Conservation (phyloP, 1,140 invertebrate species). For the Magallana ariakensis region DNA sequence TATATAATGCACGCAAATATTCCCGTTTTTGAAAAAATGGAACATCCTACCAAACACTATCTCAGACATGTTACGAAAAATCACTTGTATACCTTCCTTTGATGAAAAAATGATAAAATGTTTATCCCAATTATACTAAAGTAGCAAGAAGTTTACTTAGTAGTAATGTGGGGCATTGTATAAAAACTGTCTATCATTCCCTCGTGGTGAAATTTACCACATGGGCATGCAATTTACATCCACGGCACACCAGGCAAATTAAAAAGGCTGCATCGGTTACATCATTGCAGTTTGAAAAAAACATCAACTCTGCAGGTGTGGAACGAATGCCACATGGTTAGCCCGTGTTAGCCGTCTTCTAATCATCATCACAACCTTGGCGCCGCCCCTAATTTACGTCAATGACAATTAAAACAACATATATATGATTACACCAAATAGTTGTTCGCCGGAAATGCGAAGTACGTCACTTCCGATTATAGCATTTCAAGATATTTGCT, state of each 20-base stretch:
- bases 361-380: not conserved
- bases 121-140: too few species aligned
- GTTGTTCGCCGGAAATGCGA: conserved; percentile 27
- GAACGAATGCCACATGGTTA: conserved; percentile 26
- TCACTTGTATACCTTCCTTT: too few species aligned
- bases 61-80: too few species aligned
- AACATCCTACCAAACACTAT: too few species aligned
- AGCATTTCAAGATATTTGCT: too few species aligned
- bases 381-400: conserved; percentile 32
- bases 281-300: conserved; percentile 37
- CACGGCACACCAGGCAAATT: conserved; percentile 14
- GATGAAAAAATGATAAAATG: too few species aligned
- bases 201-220: conserved; percentile 1
- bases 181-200: conserved; percentile 34
- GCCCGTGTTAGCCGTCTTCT: conserved; percentile 6
- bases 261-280: conserved; percentile 26
- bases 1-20: too few species aligned
- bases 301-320: conserved; percentile 29
- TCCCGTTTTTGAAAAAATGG: too few species aligned
- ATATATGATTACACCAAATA: conserved; percentile 28
- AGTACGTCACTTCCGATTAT: conserved; percentile 22
- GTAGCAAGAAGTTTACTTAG: too few species aligned
- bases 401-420: conserved; percentile 37
- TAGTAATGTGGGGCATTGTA: conserved; percentile 10
- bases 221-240: conserved; percentile 38